These are phyloP conservation scores for Hyla sarda DNA, from an alignment of 2,113 vertebrate genomes.

Conservation along the genomic window DNA sequence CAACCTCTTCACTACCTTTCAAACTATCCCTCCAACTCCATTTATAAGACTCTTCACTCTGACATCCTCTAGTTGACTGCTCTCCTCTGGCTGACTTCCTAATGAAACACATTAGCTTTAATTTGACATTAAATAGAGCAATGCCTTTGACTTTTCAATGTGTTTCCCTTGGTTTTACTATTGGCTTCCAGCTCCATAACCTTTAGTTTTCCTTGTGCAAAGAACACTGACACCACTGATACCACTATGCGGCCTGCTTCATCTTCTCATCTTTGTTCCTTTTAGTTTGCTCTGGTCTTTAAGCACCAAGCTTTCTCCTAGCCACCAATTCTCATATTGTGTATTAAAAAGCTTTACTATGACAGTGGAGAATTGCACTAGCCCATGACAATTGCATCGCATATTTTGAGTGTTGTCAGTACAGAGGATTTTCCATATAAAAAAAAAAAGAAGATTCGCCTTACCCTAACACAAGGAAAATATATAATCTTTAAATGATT, in stretches of 20 bases:
- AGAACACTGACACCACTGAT: not conserved
- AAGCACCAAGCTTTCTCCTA: not conserved
- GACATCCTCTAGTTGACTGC: not conserved
- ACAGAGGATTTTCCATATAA: too few species aligned
- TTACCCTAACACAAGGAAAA: too few species aligned
- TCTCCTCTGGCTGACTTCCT: not conserved
- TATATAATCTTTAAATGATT: too few species aligned
- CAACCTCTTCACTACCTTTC: not conserved
- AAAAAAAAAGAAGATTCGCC: too few species aligned
- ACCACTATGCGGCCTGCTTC: not conserved
- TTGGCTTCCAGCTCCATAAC: not conserved
- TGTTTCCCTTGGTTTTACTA: not conserved
- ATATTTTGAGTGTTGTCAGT: too few species aligned
- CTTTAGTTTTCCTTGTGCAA: not conserved
- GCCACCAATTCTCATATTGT: not conserved
- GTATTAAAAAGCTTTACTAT: not conserved
- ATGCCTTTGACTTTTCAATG: not conserved
- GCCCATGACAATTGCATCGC: not conserved
- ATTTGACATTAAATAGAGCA: not conserved
- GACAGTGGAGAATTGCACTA: not conserved
- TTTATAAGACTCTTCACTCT: not conserved
- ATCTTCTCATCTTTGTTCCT: not conserved
- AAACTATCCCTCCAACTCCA: not conserved
- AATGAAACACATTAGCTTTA: constrained; percentile 15
- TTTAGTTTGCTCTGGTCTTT: not conserved